A percentile compares a stretch with the other conserved stretches of the same genome.
Conservation (phyloP, 2,888 invertebrate species). For the Drepana falcataria region DNA sequence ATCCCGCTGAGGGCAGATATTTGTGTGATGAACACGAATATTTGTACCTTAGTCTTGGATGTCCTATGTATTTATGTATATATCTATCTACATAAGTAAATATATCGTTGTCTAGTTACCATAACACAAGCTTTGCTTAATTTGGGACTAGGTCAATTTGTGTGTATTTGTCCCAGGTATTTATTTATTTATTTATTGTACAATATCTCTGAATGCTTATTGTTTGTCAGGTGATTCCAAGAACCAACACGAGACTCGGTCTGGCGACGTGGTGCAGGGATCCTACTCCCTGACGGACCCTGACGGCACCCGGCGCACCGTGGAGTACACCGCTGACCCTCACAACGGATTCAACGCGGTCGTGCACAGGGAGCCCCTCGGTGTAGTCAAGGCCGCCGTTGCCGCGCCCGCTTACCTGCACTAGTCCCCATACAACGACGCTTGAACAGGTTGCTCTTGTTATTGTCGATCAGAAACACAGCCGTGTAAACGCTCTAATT, state of each 20-base stretch:
- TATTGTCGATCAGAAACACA: slow-evolving; percentile 3
- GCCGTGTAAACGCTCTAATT: background rate
- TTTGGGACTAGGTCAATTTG: too few relatives aligned
- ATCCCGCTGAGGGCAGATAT: too few relatives aligned
- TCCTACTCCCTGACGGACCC: slow-evolving; percentile 81
- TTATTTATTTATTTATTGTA: too few relatives aligned
- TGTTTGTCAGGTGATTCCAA: slow-evolving; percentile 60
- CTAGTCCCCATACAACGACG: slow-evolving; percentile 31
- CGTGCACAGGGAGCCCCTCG: slow-evolving; percentile 80
- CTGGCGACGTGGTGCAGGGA: slow-evolving; percentile 82
- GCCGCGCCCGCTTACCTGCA: slow-evolving; percentile 49
- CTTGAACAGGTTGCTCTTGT: slow-evolving; percentile 23
- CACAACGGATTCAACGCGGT: slow-evolving; percentile 83
- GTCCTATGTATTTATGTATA: too few relatives aligned
- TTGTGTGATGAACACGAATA: too few relatives aligned
- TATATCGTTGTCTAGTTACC: too few relatives aligned
- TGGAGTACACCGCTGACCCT: slow-evolving; percentile 83
- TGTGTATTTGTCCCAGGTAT: too few relatives aligned
- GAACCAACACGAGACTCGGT: slow-evolving; percentile 74
- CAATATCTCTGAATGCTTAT: background rate
- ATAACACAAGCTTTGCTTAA: too few relatives aligned
- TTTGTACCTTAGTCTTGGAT: too few relatives aligned
- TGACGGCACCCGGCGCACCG: slow-evolving; percentile 80
- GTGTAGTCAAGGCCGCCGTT: slow-evolving; percentile 62
- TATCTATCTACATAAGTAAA: too few relatives aligned